These are phyloP conservation scores for Gymnopithys bicolor DNA, from an alignment of 2,797 vertebrate species.

Conservation along the genomic window DNA sequence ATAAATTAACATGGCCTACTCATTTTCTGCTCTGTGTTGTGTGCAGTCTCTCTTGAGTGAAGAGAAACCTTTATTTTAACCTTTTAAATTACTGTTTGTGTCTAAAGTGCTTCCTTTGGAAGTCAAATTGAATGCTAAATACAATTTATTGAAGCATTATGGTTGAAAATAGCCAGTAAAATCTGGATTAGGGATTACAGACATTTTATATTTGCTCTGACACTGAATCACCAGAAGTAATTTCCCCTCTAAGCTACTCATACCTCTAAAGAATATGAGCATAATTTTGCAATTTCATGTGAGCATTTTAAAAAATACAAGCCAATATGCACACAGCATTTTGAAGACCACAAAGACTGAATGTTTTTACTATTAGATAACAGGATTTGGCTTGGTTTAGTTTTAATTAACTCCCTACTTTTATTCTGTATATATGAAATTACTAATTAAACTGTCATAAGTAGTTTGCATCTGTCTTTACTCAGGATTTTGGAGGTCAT, in stretches of 20 bases:
- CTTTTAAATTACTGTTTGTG: background rate
- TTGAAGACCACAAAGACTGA: background rate
- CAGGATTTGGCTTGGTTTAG: background rate
- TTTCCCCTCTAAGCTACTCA: background rate
- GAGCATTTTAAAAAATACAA: background rate
- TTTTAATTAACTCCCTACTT: background rate
- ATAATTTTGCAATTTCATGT: background rate
- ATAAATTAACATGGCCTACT: constrained; percentile 43
- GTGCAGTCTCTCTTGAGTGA: background rate
- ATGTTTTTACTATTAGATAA: background rate
- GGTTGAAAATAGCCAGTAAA: background rate
- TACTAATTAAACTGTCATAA: background rate
- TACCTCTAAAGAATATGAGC: fast-evolving
- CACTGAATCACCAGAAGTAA: background rate
- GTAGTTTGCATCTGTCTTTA: background rate
- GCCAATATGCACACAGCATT: background rate
- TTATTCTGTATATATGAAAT: background rate
- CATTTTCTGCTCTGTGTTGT: background rate
- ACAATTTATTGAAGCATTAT: background rate
- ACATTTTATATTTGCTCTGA: background rate
- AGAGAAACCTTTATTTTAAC: background rate
- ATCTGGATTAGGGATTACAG: background rate
- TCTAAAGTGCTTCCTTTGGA: background rate
- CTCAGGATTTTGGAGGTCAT: background rate
- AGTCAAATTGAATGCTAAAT: background rate